These are phyloP conservation scores for Phasia obesa DNA, from an alignment of 2,888 invertebrate genomes.

Conservation along the genomic window DNA sequence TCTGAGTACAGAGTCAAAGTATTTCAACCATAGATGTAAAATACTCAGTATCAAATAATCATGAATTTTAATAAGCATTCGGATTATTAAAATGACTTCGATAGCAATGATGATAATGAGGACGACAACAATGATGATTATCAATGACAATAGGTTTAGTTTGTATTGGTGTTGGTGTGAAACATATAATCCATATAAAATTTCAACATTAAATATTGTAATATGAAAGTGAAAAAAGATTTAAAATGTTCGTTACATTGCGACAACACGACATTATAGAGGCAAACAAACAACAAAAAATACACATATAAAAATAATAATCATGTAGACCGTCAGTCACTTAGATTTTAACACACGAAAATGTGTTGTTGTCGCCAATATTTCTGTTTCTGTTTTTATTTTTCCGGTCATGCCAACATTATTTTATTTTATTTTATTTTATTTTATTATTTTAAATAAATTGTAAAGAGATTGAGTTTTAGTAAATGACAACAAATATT, in stretches of 20 bases:
- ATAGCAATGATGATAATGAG: constrained; percentile 10
- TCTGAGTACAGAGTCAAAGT: too few species aligned
- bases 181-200: constrained; percentile 25
- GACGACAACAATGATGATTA: constrained; percentile 42
- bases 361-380: constrained; percentile 58
- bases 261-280: constrained; percentile 21
- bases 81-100: constrained; percentile 46
- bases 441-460: not conserved
- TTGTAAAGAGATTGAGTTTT: not conserved
- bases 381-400: constrained; percentile 6
- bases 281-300: constrained; percentile 7
- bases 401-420: constrained; percentile 61
- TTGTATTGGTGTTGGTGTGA: not conserved
- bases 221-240: constrained; percentile 21
- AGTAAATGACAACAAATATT: constrained; percentile 1
- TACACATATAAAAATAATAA: constrained; percentile 47
- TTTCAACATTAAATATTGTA: constrained; percentile 35
- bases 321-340: constrained; percentile 67
- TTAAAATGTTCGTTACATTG: constrained; percentile 13
- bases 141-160: constrained; percentile 49
- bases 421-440: not conserved
- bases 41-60: constrained; percentile 13
- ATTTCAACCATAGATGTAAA: too few species aligned
- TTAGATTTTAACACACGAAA: constrained; percentile 65
- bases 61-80: constrained; percentile 49